Base-by-base conservation (phyloP, 2,888 invertebrate genomes). In the Cantharis rustica region DNA sequence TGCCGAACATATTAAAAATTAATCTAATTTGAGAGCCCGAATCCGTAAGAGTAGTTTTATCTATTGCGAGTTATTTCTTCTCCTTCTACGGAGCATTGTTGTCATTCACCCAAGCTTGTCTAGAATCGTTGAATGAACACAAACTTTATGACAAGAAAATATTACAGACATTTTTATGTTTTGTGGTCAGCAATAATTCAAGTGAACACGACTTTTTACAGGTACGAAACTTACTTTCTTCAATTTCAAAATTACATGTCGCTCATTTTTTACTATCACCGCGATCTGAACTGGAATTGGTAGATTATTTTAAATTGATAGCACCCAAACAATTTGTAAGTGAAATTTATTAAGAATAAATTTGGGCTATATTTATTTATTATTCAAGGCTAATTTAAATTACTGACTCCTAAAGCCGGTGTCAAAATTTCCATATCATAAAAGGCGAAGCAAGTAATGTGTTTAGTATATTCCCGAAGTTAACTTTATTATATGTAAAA, bases 151-250 rank as follows among this genome's bases (percentile, higher is more conserved):
- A 77, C 77, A 77, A 69, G 69, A 77, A 71, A 77, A 77, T 77
- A 77, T 77, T 77, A 77, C 77, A 62, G 77, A 62, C 77, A 77
- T 75, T 77, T 77, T 77, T 77, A 77, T 77, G 77, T 75, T 75
- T 64, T 75, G 47, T 47, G 77, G 77, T 77, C 77, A 77, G 75
- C 77, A 77, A 66, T 77, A 77, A 77, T 69, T 75, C 72, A 66
- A 72, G 63, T 26, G 72, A 61, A 73, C 75, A 66, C 16, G 70
- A 73, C 70, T 75, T 72, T 77, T 73, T 77, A 64, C 75, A 70
- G 75, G 72, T 74, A 62, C 64, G 23, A 71, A 47, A 27, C n/a
- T 69, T 68, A 17, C 61, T 75, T 71, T 69, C 16, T 61, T 61
- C 68, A 71, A 68, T 63, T 71, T 15, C 10, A 75, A 71, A 70